phyloP scores from a whole-genome alignment of 1,140 invertebrate species.

The Subanguina moxae region DNA sequence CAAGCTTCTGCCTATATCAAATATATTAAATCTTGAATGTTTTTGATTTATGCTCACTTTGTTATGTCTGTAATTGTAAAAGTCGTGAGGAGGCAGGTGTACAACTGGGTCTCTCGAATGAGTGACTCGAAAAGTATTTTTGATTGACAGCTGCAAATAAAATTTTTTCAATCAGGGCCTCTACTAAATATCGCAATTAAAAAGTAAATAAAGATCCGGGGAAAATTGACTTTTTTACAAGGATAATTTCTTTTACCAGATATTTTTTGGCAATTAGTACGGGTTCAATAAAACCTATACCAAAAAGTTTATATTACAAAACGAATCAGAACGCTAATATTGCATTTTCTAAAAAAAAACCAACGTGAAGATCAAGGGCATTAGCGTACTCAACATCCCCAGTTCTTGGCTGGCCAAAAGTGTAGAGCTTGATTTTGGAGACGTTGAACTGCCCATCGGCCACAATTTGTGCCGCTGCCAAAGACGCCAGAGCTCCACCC shows the following conservation, averaged over 20 bases:
- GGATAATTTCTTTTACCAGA: background rate
- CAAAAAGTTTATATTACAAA: background rate
- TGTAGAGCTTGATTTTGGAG: constrained; percentile 40
- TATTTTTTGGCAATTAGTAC: no score
- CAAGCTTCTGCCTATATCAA: background rate
- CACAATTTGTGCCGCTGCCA: constrained; percentile 25
- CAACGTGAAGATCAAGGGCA: constrained; percentile 32
- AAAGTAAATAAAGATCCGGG: no score
- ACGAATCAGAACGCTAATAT: background rate
- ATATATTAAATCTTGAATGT: no score
- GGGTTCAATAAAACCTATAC: background rate
- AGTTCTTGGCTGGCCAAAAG: constrained; percentile 46
- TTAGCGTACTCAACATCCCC: constrained; percentile 37
- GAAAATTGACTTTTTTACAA: background rate
- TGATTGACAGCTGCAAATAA: background rate
- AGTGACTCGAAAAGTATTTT: constrained; percentile 35
- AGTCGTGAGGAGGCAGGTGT: constrained; percentile 37
- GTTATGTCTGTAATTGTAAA: constrained; percentile 39
- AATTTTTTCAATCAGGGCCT: no score
- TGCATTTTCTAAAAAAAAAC: no score
- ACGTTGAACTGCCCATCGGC: constrained; percentile 19
- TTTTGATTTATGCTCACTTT: constrained; percentile 17
- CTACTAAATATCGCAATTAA: no score
- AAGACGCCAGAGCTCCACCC: constrained; percentile 20
- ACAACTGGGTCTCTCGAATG: constrained; percentile 40